Base-by-base conservation (phyloP, 2,888 invertebrate species). In the Lordiphosa andalusiaca region DNA sequence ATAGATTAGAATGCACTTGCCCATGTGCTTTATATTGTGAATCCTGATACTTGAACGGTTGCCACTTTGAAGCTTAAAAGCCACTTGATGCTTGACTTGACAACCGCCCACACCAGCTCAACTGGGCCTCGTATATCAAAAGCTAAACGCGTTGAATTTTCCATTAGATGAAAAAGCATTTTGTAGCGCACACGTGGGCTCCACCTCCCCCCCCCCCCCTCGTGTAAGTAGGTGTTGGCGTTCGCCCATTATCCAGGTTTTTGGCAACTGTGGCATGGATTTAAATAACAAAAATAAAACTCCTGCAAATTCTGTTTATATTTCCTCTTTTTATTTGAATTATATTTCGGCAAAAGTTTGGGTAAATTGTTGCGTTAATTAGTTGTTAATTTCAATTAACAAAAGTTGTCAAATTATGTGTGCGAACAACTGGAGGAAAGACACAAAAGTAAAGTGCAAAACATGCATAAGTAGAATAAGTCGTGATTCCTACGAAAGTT, bases 161-260 rank as follows among this genome's bases (percentile, higher is more conserved):
- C 77, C 74, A 77, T 77, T 77, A 80, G 61, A 64, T 60, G 76
- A 64, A 74, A 77, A 72, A 72, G 66, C 72, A 74, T 67, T 80
- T 62, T 59, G 13, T n/a, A 60, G 25, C 42, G 33, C 64, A 67
- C 70, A 73, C 70, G 76, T 76, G 73, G 76, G 76, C 39, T 67
- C 46, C n/a, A n/a, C n/a, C n/a, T n/a, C n/a, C n/a, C n/a, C n/a
- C n/a, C n/a, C n/a, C n/a, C n/a, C n/a, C 47, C 40, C 48, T 51
- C 41, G 2, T 19, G 13, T 12, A 41, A 19, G 40, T 19, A 35
- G 23, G n/a, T 47, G 16, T 12, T 54, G 16, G 16, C 61, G 60
- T 70, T 69, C 67, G 44, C 62, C 70, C 56, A 68, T 66, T 62
- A 61, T 53, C 53, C 46, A 7, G 60, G 55, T 6, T 6, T 67